Base-by-base conservation (phyloP, 1,140 invertebrate species). In the Ceratina australensis region DNA sequence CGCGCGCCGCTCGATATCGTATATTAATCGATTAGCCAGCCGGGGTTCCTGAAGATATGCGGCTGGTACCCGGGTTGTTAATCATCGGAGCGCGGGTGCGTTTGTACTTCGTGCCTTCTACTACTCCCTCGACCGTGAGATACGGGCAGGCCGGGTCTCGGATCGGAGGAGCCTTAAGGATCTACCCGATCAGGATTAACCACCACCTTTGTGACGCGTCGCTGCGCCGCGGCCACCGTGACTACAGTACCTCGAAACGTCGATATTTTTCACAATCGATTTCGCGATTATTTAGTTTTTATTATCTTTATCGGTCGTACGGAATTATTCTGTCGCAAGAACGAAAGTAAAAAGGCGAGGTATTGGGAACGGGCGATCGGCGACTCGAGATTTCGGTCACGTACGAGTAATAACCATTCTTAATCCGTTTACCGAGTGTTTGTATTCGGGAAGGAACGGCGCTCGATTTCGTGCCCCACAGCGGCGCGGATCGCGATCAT, bases 21-120 rank as follows among this genome's bases (percentile, higher is more conserved):
- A 57, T 73, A 86, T 86, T 83, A 86, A 86, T 86, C 84, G 84
- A 86, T 86, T 86, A 86, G 76, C 68, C 73, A 72, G 66, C 56
- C 52, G 72, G 52, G 69, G 61, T 75, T 64, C 79, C 63, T 57
- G 68, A 33, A 79, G 85, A 85, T 86, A 86, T 78, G 56, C 66
- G 52, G 64, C 33, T 60, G 60, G 61, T 15, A 26, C 59, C 20
- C n/a, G 52, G 78, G 80, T 59, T 86, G 78, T 80, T 84, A 82
- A 82, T 86, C 82, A 78, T 80, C 78, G 76, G 47, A 52, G 68
- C 65, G 81, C 75, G 82, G 84, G 82, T 84, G 83, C 83, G 83
- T 86, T 87, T 85, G 82, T 85, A 81, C 75, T 78, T 72, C 60
- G 67, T 22, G 56, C 75, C 42, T 82, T 79, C 64, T 64, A 66